These are phyloP conservation scores for Misgurnus anguillicaudatus DNA, from an alignment of 2,113 vertebrate genomes.

Conservation along the genomic window DNA sequence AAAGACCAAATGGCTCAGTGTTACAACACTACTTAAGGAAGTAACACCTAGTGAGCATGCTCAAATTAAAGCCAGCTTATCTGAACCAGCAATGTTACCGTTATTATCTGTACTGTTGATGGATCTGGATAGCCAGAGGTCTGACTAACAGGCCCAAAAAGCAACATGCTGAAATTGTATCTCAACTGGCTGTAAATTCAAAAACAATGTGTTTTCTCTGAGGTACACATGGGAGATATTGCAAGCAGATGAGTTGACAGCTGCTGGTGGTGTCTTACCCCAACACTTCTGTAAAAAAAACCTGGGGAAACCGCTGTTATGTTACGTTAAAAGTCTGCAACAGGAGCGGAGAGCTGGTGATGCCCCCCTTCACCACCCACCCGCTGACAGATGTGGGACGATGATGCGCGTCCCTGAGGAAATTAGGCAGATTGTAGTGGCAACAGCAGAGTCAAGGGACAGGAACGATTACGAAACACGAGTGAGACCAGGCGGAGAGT, in stretches of 20 bases:
- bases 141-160: conserved; percentile 1
- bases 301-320: conserved; percentile 55
- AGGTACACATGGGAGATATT: conserved; percentile 62
- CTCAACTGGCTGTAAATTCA: conserved; percentile 54
- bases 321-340: conserved; percentile 67
- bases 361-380: background rate
- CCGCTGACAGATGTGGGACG: conserved; percentile 39
- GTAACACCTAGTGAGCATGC: too few species aligned
- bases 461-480: background rate
- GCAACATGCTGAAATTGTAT: conserved; percentile 39
- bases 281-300: conserved; percentile 59
- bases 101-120: too few species aligned
- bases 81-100: too few species aligned
- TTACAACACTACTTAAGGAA: too few species aligned
- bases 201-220: conserved; percentile 43
- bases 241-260: conserved; percentile 51
- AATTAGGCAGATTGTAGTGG: conserved; percentile 37
- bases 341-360: conserved; percentile 22
- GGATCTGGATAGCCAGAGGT: background rate
- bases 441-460: background rate
- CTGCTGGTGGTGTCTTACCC: conserved; percentile 60
- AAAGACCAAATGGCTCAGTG: too few species aligned
- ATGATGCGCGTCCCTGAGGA: conserved; percentile 43
- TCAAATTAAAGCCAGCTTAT: too few species aligned
- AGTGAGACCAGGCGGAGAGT: conserved; percentile 5